A percentile compares a stretch with the other conserved stretches of the same genome.
Conservation (phyloP, 2,888 invertebrate genomes). For the Helobdella robusta region DNA sequence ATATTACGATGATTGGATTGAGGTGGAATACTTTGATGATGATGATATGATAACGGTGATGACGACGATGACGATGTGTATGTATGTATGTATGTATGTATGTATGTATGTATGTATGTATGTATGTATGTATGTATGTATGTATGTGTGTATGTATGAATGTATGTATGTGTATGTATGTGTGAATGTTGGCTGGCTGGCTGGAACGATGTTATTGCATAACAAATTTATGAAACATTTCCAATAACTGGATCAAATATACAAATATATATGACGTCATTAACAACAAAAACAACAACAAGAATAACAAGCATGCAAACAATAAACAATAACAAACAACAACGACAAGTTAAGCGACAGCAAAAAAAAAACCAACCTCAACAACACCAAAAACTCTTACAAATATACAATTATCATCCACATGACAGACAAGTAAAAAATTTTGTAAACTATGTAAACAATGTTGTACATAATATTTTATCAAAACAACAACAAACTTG, state of each 20-base stretch:
- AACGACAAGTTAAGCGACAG: too few relatives aligned
- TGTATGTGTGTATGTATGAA: slow-evolving; percentile 10
- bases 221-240: neutral
- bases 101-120: neutral
- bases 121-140: slow-evolving; percentile 10
- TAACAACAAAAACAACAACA: neutral
- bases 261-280: neutral
- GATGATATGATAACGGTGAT: too few relatives aligned
- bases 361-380: neutral
- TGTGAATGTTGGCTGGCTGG: neutral
- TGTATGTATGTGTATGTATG: slow-evolving; percentile 9
- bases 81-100: neutral
- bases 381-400: neutral
- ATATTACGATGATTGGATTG: too few relatives aligned
- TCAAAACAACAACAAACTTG: too few relatives aligned
- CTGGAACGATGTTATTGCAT: neutral
- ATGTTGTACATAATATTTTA: neutral
- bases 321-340: too few relatives aligned
- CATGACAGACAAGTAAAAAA: neutral
- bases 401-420: neutral
- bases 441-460: neutral
- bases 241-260: neutral
- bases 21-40: too few relatives aligned
- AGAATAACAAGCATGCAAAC: too few relatives aligned
- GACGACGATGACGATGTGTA: neutral